Conservation (phyloP, 2,888 invertebrate species). For the Cryptophagus acutangulus region DNA sequence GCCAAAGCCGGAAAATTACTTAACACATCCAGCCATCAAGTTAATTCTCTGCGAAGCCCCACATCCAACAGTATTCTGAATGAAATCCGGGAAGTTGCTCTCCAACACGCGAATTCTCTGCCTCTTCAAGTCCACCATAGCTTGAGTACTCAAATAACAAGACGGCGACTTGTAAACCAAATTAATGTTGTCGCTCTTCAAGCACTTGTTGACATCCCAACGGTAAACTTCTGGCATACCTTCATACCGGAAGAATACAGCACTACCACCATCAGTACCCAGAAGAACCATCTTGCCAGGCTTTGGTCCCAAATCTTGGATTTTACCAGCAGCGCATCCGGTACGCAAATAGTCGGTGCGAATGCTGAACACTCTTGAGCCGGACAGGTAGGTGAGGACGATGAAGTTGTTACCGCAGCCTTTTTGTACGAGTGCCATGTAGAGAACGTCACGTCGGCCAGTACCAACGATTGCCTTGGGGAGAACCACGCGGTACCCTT, state of each 20-base stretch:
- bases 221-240: constrained; percentile 55
- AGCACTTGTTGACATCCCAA: constrained; percentile 53
- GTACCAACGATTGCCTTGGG: constrained; percentile 54
- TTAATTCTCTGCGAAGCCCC: constrained; percentile 54
- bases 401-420: constrained; percentile 56
- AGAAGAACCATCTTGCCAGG: constrained; percentile 56
- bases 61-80: constrained; percentile 58
- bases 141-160: constrained; percentile 57
- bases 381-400: constrained; percentile 60
- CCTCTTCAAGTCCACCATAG: constrained; percentile 54
- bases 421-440: constrained; percentile 58
- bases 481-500: constrained; percentile 60
- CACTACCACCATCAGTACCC: constrained; percentile 59
- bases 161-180: constrained; percentile 52
- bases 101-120: constrained; percentile 57
- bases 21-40: constrained; percentile 30
- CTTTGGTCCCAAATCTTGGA: constrained; percentile 55
- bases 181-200: constrained; percentile 49
- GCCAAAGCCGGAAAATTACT: too few relatives aligned
- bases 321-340: constrained; percentile 52
- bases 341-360: constrained; percentile 58
- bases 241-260: constrained; percentile 57
- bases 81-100: constrained; percentile 61
- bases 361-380: constrained; percentile 60
- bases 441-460: constrained; percentile 58